Base-by-base conservation (phyloP, 2,797 vertebrate species). In the Cirrhinus mrigala region DNA sequence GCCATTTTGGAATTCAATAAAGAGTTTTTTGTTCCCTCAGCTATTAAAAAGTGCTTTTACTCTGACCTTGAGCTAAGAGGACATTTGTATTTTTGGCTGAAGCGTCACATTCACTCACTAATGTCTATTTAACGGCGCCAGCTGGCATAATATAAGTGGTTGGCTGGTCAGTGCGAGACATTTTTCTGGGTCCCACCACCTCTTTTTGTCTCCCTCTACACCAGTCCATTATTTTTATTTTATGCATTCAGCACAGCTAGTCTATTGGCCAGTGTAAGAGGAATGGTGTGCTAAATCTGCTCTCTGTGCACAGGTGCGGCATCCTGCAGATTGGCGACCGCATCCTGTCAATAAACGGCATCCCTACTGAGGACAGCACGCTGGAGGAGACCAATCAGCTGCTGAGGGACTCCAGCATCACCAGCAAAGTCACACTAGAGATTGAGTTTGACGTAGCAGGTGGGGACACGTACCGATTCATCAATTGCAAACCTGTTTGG, bases 401-500 rank as follows among this genome's bases (percentile, higher is more conserved):
- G 88, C 96, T 99, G 84, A 93, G 98, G 94, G 98, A 99, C 92
- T 98, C 97, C 79, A 97, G 96, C 89, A 97, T 99, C 92, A 98
- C 96, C 0, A 97, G 95, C 93, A 98, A 98, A 92, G 98, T 99
- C 92, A 98, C 97, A 0, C 94, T 99, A 94, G 98, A 99, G 95
- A 97, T 99, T 15, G 98, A 99, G 94, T 99, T 99, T 82, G 98
- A 99, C 89, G 98, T 99, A 83, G 98, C 98, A 93, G 98, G 98
- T 99, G 95, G 60, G 92, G 88, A 83, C 22, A 9, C 1, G 7
- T 9, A 66, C 29, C 22, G 2, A 70, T 84, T 60, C 75, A 84
- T 84, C 62, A 79, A 44, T 74, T 79, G 4, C 6, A 52, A 73
- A 79, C 15, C 18, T 64, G 44, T 73, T 84, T 50, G 20, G 40